These are phyloP conservation scores for Gallinago nigripennis DNA, from an alignment of 2,797 vertebrate species.

Conservation along the genomic window DNA sequence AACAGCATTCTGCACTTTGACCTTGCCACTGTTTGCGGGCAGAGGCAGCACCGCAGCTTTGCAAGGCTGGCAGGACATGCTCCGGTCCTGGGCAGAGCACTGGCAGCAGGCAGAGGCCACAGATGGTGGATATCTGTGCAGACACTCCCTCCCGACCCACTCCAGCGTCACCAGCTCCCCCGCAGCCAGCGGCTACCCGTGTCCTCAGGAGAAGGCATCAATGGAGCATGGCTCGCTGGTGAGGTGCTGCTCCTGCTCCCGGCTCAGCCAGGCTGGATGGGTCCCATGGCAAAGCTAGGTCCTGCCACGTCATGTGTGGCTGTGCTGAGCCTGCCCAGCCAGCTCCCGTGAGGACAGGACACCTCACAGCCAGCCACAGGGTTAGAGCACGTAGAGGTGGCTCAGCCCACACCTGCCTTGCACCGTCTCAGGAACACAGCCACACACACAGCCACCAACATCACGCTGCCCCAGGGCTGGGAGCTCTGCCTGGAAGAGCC, in stretches of 20 bases:
- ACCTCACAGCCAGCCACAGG: fast-evolving
- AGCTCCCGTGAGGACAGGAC: fast-evolving
- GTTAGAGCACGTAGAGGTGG: fast-evolving
- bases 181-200: neutral
- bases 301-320: fast-evolving
- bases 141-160: fast-evolving
- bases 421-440: neutral
- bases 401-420: neutral
- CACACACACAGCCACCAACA: neutral
- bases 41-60: neutral
- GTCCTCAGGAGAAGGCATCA: neutral
- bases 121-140: neutral
- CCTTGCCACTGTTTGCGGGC: neutral
- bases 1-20: neutral
- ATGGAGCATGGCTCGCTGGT: neutral
- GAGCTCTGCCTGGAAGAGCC: neutral
- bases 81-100: neutral
- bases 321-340: neutral
- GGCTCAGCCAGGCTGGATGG: neutral
- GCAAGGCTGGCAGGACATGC: neutral
- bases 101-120: neutral
- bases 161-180: neutral
- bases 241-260: neutral
- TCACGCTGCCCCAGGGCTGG: neutral
- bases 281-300: neutral